These are phyloP conservation scores for Syndactyla subalaris DNA, from an alignment of 2,797 vertebrate genomes.

Conservation along the genomic window DNA sequence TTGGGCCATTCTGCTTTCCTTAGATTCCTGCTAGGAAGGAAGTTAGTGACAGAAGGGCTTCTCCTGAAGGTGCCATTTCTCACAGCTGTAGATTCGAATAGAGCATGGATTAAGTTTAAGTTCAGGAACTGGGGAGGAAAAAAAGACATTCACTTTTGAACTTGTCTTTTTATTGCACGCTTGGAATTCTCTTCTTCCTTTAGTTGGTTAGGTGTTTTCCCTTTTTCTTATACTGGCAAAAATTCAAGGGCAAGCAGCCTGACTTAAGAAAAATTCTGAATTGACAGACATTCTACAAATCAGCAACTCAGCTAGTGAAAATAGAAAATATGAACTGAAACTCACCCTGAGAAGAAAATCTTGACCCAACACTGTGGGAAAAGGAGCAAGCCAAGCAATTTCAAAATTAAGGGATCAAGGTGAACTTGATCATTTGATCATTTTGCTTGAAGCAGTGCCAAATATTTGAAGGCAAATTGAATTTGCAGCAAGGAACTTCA, in stretches of 20 bases:
- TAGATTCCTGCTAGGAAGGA: background rate
- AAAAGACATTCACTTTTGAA: background rate
- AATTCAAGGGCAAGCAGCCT: slow-evolving; percentile 69
- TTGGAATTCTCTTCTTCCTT: slow-evolving; percentile 49
- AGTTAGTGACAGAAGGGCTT: slow-evolving; percentile 11
- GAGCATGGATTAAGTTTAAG: background rate
- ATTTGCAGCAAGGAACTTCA: slow-evolving; percentile 66
- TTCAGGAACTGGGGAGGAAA: background rate
- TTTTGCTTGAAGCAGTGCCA: slow-evolving; percentile 72
- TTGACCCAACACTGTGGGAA: slow-evolving; percentile 23
- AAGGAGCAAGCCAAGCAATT: slow-evolving; percentile 58
- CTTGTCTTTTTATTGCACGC: background rate
- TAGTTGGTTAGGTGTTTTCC: slow-evolving; percentile 33
- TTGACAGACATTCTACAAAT: slow-evolving; percentile 54
- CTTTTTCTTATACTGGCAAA: slow-evolving; percentile 44
- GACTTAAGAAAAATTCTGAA: slow-evolving; percentile 36
- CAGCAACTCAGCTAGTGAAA: slow-evolving; percentile 66
- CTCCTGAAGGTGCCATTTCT: slow-evolving; percentile 6
- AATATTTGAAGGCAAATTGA: slow-evolving; percentile 73
- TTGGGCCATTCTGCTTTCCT: background rate
- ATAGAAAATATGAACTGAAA: slow-evolving; percentile 52
- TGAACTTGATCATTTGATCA: slow-evolving; percentile 68
- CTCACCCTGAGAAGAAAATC: slow-evolving; percentile 56
- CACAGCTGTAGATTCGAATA: background rate
- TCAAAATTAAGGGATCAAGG: slow-evolving; percentile 70